Evolutionary conservation across 1,140 invertebrate species (phyloP).

Genomic region (Drosophila yakuba): DNA sequence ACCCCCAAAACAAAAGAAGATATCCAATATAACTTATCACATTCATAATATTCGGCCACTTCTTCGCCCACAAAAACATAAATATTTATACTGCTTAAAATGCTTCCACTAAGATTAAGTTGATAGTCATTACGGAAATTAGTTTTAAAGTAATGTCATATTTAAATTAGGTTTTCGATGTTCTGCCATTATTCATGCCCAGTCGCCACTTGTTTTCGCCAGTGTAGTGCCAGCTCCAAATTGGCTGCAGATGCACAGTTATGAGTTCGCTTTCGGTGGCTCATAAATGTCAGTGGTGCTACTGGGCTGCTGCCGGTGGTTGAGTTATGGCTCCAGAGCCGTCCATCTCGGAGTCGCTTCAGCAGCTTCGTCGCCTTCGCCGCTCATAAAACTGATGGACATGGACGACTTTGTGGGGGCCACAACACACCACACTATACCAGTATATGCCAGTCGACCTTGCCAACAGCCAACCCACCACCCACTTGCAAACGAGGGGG

Average conservation of each 20-base stretch:
- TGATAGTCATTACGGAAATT: slow-evolving; percentile 17
- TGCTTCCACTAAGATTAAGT: slow-evolving; percentile 21
- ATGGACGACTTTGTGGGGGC: slow-evolving; percentile 34
- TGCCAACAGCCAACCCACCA: slow-evolving; percentile 12
- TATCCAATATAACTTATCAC: background rate
- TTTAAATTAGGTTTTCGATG: slow-evolving; percentile 5
- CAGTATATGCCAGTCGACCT: slow-evolving; percentile 17
- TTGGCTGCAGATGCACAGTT: slow-evolving; percentile 31
- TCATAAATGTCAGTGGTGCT: slow-evolving; percentile 50
- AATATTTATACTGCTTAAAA: slow-evolving; percentile 14
- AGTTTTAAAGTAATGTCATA: slow-evolving; percentile 14
- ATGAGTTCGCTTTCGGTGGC: slow-evolving; percentile 32
- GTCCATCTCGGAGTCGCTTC: slow-evolving; percentile 22
- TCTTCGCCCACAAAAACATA: background rate
- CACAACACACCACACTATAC: slow-evolving; percentile 1
- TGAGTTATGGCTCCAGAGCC: slow-evolving; percentile 36
- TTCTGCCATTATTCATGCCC: too few species aligned
- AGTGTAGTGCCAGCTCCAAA: slow-evolving; percentile 25
- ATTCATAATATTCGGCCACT: slow-evolving; percentile 18
- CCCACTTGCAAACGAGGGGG: background rate
- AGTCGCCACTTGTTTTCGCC: background rate
- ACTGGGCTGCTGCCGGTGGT: slow-evolving; percentile 26
- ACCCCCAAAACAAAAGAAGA: background rate
- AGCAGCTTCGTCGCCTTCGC: slow-evolving; percentile 20
- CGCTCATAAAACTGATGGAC: slow-evolving; percentile 50